These are phyloP conservation scores for Chaetura pelagica DNA, from an alignment of 2,113 vertebrate genomes.

Conservation along the genomic window DNA sequence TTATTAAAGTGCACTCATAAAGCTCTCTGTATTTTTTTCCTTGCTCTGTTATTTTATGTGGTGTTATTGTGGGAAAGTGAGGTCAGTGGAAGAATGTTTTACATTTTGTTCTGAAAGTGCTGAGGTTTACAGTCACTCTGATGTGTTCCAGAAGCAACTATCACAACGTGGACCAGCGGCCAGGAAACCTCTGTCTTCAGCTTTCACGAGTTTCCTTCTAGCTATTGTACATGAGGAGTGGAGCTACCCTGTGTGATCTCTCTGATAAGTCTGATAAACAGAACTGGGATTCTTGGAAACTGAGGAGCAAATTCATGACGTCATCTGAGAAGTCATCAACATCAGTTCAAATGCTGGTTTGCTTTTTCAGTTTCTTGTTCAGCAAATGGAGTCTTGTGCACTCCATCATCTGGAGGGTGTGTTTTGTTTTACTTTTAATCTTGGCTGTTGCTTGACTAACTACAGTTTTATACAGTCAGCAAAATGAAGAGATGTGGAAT, in stretches of 20 bases:
- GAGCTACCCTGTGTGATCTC: background rate
- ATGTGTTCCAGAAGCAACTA: conserved; percentile 50
- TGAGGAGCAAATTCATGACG: background rate
- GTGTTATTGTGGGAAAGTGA: conserved; percentile 55
- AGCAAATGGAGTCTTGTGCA: background rate
- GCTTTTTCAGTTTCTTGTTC: background rate
- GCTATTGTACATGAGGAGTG: background rate
- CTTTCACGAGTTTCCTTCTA: background rate
- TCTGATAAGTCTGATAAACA: rapidly evolving
- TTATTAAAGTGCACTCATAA: conserved; percentile 62
- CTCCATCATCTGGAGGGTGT: background rate
- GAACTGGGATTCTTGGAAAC: background rate
- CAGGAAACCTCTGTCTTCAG: background rate
- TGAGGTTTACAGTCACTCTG: conserved; percentile 46
- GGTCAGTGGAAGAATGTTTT: conserved; percentile 58
- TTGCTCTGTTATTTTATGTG: conserved; percentile 57
- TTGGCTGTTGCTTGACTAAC: background rate
- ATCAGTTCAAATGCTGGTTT: background rate
- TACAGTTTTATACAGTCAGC: background rate
- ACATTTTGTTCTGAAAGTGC: conserved; percentile 57
- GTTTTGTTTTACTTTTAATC: background rate
- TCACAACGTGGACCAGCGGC: background rate
- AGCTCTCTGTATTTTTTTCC: background rate
- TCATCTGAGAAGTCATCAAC: background rate
- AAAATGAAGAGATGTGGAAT: background rate